Percentiles rank a stretch among this genome's conserved stretches.
Conservation (phyloP, 1,140 invertebrate species). For the Microplitis mediator region DNA sequence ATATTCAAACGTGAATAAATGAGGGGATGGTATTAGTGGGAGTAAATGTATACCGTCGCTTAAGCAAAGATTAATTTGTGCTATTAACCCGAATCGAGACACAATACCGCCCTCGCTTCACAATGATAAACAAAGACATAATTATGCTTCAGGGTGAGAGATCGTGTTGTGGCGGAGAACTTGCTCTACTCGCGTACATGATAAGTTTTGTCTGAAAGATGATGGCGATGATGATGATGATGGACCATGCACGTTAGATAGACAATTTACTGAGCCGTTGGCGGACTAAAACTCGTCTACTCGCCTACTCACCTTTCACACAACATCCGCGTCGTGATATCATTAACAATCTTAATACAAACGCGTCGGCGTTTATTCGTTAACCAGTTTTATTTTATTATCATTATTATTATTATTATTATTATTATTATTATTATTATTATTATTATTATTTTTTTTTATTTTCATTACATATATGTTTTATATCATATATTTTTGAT, state of each 20-base stretch:
- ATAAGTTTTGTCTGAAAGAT: too few species aligned
- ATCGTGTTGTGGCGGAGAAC: neutral
- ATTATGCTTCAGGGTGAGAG: slow-evolving; percentile 38
- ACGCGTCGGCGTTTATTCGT: neutral
- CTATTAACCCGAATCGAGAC: slow-evolving; percentile 44
- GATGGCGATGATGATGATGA: neutral
- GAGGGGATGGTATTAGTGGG: slow-evolving; percentile 36
- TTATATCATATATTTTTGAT: too few species aligned
- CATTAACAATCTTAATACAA: neutral
- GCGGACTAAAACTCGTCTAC: neutral
- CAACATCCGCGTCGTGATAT: neutral
- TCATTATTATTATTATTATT: neutral
- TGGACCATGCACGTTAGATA: slow-evolving; percentile 2
- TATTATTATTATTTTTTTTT: neutral
- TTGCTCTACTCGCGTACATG: too few species aligned
- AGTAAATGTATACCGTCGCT: slow-evolving; percentile 36
- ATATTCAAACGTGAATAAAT: neutral
- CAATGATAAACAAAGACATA: slow-evolving; percentile 55
- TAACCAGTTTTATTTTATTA: neutral
- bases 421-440: neutral
- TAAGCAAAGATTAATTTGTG: slow-evolving; percentile 54
- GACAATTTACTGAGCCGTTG: neutral
- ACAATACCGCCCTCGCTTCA: slow-evolving; percentile 44
- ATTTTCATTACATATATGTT: neutral
- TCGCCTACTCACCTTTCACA: neutral